phyloP scores from a whole-genome alignment of 1,140 invertebrate species.

The Parapsyche elsis region DNA sequence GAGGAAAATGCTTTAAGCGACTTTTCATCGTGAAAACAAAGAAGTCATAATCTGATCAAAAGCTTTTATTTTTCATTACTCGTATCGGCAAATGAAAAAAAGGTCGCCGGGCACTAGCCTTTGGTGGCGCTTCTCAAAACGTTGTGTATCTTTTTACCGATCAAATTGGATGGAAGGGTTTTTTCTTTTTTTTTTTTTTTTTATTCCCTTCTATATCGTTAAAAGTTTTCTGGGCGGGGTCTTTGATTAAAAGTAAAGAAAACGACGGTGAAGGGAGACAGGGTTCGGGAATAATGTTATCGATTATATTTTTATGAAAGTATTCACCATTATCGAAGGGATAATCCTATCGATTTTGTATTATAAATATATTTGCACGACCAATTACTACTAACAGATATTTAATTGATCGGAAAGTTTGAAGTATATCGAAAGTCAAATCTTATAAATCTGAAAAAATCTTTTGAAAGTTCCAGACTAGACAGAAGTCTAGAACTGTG shows the following conservation, averaged over 20 bases:
- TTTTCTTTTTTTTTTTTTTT: not conserved
- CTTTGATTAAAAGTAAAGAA: conserved; percentile 32
- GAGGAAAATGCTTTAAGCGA: not conserved
- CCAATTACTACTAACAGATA: too few relatives aligned
- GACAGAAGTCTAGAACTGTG: too few relatives aligned
- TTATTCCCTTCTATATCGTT: conserved; percentile 8
- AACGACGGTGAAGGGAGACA: not conserved
- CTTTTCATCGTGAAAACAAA: not conserved
- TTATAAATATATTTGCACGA: too few relatives aligned
- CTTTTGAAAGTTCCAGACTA: too few relatives aligned
- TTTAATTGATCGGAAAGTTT: too few relatives aligned
- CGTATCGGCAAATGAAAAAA: not conserved
- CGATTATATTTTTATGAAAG: too few relatives aligned
- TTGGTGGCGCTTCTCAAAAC: not conserved
- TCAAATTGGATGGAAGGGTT: conserved; percentile 37
- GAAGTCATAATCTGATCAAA: conserved; percentile 17
- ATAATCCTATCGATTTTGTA: too few relatives aligned
- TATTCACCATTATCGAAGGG: too few relatives aligned
- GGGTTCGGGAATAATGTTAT: too few relatives aligned
- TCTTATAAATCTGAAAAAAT: too few relatives aligned
- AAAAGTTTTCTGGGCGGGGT: conserved; percentile 13
- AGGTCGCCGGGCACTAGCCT: not conserved
- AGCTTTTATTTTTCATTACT: conserved; percentile 9
- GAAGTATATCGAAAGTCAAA: too few relatives aligned
- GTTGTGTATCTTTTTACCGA: conserved; percentile 17